A percentile compares a stretch with the other conserved stretches of the same genome.
These are phyloP conservation scores for Aviceda subcristata DNA, from an alignment of 2,113 vertebrate species.

Conservation along the genomic window DNA sequence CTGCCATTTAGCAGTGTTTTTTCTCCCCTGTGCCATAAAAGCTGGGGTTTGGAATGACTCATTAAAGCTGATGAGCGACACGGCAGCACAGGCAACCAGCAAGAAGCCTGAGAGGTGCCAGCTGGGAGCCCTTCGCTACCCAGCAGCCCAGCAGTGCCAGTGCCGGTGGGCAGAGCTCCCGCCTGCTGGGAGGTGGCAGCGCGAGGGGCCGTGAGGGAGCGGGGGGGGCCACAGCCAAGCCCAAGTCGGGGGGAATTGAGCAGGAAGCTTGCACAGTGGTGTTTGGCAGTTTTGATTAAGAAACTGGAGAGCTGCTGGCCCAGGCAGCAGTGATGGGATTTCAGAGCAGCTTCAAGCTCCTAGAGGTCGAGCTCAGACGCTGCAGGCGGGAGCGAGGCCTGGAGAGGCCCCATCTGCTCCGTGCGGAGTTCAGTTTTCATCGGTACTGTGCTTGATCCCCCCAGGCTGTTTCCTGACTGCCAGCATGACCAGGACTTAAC, in stretches of 20 bases:
- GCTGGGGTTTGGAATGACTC: not conserved
- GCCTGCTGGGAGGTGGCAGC: not conserved
- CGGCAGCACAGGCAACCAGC: not conserved
- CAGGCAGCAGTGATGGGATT: not conserved
- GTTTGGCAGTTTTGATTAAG: not conserved
- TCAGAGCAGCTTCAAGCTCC: not conserved
- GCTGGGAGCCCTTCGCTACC: not conserved
- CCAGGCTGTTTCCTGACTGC: too few relatives aligned
- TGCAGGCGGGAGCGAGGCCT: not conserved
- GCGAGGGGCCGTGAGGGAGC: rapidly evolving
- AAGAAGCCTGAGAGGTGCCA: not conserved
- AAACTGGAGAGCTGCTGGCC: not conserved
- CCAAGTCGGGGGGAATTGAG: rapidly evolving
- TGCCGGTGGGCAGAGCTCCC: not conserved
- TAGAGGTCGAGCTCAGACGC: not conserved
- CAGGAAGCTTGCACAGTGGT: rapidly evolving
- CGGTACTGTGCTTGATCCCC: rapidly evolving
- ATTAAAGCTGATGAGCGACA: not conserved
- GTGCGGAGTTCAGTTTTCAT: not conserved
- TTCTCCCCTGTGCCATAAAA: not conserved
- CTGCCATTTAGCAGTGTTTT: not conserved
- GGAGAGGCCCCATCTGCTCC: not conserved
- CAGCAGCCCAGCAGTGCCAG: not conserved
- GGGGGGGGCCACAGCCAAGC: rapidly evolving
- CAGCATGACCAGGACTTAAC: too few relatives aligned